Percentiles rank a stretch among this genome's conserved stretches.
Conservation (phyloP, 2,888 invertebrate genomes). For the Volucella inanis region DNA sequence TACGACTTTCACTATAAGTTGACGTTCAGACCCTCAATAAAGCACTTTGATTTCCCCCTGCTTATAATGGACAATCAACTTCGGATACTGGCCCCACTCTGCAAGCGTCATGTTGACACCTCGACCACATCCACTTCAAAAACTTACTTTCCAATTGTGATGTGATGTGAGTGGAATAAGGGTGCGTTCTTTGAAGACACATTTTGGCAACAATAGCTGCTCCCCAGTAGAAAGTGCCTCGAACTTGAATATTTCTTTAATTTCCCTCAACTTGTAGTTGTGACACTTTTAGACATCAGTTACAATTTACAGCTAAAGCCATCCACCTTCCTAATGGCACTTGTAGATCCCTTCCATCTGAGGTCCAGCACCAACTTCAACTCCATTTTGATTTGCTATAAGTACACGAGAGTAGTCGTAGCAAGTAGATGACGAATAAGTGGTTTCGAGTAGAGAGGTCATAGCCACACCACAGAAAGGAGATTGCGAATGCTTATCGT, state of each 20-base stretch:
- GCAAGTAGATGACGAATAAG: constrained; percentile 30
- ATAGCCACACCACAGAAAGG: constrained; percentile 56
- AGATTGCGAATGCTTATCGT: constrained; percentile 72
- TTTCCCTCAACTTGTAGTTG: constrained; percentile 67
- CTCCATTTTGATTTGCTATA: constrained; percentile 64
- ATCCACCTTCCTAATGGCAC: constrained; percentile 7
- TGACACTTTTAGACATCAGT: constrained; percentile 62
- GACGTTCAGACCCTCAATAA: not conserved
- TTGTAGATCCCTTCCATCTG: not conserved
- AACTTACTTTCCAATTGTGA: constrained; percentile 25
- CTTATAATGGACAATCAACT: not conserved
- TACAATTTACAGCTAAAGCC: constrained; percentile 43
- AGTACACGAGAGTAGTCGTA: constrained; percentile 24
- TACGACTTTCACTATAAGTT: too few species aligned
- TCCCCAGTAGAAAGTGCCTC: constrained; percentile 50
- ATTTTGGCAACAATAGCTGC: constrained; percentile 50
- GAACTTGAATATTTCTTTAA: constrained; percentile 55
- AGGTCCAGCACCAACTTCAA: constrained; percentile 39
- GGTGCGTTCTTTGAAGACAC: constrained; percentile 45
- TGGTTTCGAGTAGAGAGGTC: not conserved
- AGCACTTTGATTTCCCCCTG: not conserved
- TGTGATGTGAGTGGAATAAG: constrained; percentile 35
- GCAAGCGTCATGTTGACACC: constrained; percentile 1
- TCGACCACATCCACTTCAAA: not conserved
- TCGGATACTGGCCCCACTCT: not conserved